Evolutionary conservation across 2,797 vertebrate genomes (phyloP).

Genomic region (Enteromius anoplus): DNA sequence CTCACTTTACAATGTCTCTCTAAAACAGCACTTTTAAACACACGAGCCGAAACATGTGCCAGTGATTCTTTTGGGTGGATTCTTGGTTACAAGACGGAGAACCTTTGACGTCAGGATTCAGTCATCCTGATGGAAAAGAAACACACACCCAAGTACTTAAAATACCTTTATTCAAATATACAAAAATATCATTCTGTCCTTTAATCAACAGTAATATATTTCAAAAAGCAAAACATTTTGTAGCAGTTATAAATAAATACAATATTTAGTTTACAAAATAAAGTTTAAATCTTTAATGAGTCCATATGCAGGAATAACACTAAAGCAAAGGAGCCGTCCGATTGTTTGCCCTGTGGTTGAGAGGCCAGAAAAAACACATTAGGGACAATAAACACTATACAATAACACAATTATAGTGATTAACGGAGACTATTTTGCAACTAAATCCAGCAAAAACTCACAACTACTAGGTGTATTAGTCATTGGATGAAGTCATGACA

Average conservation of each 20-base stretch:
- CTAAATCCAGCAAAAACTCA: slow-evolving; percentile 12
- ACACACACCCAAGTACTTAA: not conserved
- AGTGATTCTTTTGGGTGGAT: not conserved
- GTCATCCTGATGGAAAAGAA: slow-evolving; percentile 23
- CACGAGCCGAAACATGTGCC: not conserved
- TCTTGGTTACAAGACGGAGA: not conserved
- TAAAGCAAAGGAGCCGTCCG: slow-evolving; percentile 52
- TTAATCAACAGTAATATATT: not conserved
- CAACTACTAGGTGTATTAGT: not conserved
- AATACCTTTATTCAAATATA: slow-evolving; percentile 22
- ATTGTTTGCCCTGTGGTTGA: slow-evolving; percentile 53
- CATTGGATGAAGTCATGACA: slow-evolving; percentile 18
- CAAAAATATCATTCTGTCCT: not conserved
- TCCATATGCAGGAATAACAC: slow-evolving; percentile 52
- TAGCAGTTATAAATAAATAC: slow-evolving; percentile 14
- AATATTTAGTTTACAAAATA: not conserved
- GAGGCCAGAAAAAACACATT: slow-evolving; percentile 43
- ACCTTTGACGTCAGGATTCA: not conserved
- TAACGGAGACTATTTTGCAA: not conserved
- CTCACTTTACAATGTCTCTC: not conserved
- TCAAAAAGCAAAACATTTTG: not conserved
- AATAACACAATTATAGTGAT: slow-evolving; percentile 2
- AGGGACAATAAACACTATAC: not conserved
- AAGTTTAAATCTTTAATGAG: not conserved
- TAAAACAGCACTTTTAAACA: not conserved